Evolutionary conservation across 2,113 vertebrate genomes (phyloP), one percentile per base, ranked within the genome.

Genomic region (Eurypyga helias): DNA sequence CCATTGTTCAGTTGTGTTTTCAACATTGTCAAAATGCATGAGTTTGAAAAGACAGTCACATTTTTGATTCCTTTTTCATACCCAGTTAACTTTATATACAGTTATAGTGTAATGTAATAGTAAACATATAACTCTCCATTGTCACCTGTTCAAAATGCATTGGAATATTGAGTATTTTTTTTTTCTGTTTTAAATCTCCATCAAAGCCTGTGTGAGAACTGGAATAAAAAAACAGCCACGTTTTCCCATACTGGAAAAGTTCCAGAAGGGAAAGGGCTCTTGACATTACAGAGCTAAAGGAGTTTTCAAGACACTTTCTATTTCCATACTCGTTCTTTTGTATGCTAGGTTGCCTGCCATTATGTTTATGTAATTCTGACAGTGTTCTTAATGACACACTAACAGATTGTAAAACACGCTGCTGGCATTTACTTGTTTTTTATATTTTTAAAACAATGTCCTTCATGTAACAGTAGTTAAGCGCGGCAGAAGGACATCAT

Each of bases 381-480:
- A 98, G 98, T 99, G 99, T 98, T 99, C 98, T 99, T 99, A 99
- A 99, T 99, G 99, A 99, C 99, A 99, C 99, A 99, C 99, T 99
- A 99, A 99, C 99, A 99, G 99, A 99, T 99, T 99, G 99, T 99
- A 99, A 98, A 99, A 99, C 99, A 99, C 97, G 98, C 99, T 99
- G 99, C 98, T 99, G 98, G 98, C 98, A 98, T 97, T 98, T 98
- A 98, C 98, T 97, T 98, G 98, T 98, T 97, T 98, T 96, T 98
- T 98, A 98, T 99, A 99, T 99, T 99, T 99, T 99, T 99, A 99
- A 99, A 99, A 99, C 99, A 99, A 99, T 99, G 99, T 99, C 99
- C 99, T 99, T 99, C 99, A 99, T 99, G 99, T 99, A 99, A 99
- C 99, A 99, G 99, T 99, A 99, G 99, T 99, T 99, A 99, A 99